Evolutionary conservation across 2,888 invertebrate genomes (phyloP), one percentile per base, ranked within the genome.

Genomic region (Oscheius sp.): DNA sequence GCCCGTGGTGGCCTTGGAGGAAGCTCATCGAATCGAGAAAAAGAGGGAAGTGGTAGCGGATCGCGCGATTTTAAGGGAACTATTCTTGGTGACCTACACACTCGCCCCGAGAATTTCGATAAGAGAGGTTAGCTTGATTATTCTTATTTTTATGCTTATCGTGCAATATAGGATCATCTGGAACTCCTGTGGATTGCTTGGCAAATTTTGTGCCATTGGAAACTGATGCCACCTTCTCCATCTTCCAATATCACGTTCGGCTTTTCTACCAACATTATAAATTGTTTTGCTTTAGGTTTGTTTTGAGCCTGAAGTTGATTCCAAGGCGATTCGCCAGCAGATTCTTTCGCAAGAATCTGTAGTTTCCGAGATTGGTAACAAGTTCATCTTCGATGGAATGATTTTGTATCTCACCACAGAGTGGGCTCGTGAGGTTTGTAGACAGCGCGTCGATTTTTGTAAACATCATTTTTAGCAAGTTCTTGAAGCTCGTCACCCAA

Each of bases 361-460:
- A 12, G 35, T 58, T n/a, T 12, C 18, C 2, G 77, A 77, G 25
- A 76, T 78, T 13, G 82, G 78, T 1, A 52, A 73, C 6, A 69
- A 69, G 25, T 73, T 75, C 29, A 77, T 86, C 59, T 89, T 89
- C 78, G 84, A 84, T 46, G 84, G 82, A 53, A 80, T 79, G 80
- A 82, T 82, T 35, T 55, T 82, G n/a, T 82, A 82, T 43, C 46
- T 78, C 46, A 78, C 73, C 0, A 27, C 68, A 0, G 76, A 76
- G 18, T 76, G 77, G 76, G 52, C 25, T 7, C 75, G 25, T 59
- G 70, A 45, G 69, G 72, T 66, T 12, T n/a, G 23, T 43, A n/a
- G n/a, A n/a, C 49, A 18, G 16, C n/a, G 21, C 16, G 3, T 7
- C 6, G 49, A 49, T 49, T 7, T 49, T 5, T 49, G 21, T 49